phyloP scores from a whole-genome alignment of 2,888 invertebrate species.

The Athrips mouffetella region DNA sequence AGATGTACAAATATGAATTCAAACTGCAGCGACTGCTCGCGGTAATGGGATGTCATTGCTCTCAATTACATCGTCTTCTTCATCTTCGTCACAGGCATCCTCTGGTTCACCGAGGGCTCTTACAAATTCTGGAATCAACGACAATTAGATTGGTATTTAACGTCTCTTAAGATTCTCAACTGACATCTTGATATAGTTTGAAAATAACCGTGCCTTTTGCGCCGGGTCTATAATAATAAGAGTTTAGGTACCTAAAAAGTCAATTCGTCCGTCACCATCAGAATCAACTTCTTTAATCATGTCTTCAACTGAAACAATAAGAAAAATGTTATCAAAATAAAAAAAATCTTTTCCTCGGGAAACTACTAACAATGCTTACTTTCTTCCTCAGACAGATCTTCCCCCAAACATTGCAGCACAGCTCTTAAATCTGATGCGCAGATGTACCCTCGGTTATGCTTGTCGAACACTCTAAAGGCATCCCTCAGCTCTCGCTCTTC shows the following conservation, averaged over 20 bases:
- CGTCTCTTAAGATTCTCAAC: slow-evolving; percentile 24
- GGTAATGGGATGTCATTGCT: slow-evolving; percentile 48
- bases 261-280: slow-evolving; percentile 95
- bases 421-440: slow-evolving; percentile 92
- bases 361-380: no score
- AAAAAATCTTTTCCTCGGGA: background rate
- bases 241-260: slow-evolving; percentile 95
- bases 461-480: slow-evolving; percentile 93
- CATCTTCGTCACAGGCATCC: slow-evolving; percentile 86
- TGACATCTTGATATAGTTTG: no score
- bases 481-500: slow-evolving; percentile 90
- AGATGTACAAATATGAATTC: slow-evolving; percentile 26
- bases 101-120: slow-evolving; percentile 92
- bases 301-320: slow-evolving; percentile 87
- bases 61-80: slow-evolving; percentile 70
- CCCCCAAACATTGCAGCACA: slow-evolving; percentile 92
- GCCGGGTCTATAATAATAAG: no score
- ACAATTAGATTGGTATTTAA: background rate
- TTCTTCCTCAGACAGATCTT: slow-evolving; percentile 93
- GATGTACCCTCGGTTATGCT: slow-evolving; percentile 94
- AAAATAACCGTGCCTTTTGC: no score
- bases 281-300: slow-evolving; percentile 98
- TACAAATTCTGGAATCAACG: slow-evolving; percentile 82
- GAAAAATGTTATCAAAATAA: background rate
- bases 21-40: slow-evolving; percentile 52